Evolutionary conservation across 2,888 invertebrate genomes (phyloP).

Genomic region (Ellobium chinense): DNA sequence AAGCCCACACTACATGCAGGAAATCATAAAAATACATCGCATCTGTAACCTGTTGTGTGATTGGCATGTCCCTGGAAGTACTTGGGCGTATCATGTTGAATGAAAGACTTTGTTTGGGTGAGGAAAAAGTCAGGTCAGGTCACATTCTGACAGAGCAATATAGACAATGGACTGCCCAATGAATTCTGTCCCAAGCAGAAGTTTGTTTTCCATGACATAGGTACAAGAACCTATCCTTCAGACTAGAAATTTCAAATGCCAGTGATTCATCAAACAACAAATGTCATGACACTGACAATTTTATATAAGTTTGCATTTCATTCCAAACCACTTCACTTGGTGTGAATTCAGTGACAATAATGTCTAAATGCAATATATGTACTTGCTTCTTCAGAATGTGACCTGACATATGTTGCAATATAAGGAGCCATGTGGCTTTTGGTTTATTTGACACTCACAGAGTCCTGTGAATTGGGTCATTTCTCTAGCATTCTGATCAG

Average conservation of each 20-base stretch:
- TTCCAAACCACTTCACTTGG: too few relatives aligned
- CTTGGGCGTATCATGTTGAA: conserved; percentile 44
- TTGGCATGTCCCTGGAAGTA: conserved; percentile 46
- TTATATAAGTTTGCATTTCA: too few relatives aligned
- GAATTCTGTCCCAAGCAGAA: too few relatives aligned
- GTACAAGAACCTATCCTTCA: too few relatives aligned
- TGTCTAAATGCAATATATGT: neutral
- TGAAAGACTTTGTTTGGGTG: conserved; percentile 46
- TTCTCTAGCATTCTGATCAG: too few relatives aligned
- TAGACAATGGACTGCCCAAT: too few relatives aligned
- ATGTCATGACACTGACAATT: too few relatives aligned
- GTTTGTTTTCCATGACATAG: too few relatives aligned
- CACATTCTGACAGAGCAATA: conserved; percentile 30
- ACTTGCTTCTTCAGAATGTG: conserved; percentile 27
- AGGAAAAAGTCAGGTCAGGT: conserved; percentile 22
- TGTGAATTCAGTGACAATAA: too few relatives aligned
- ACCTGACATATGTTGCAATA: conserved; percentile 36
- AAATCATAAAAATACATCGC: conserved; percentile 8
- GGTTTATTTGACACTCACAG: conserved; percentile 15
- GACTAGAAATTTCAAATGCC: too few relatives aligned
- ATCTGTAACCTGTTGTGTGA: conserved; percentile 12
- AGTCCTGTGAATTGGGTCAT: conserved; percentile 14
- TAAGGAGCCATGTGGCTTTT: conserved; percentile 6
- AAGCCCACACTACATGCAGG: neutral
- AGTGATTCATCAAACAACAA: too few relatives aligned